A percentile compares a stretch with the other conserved stretches of the same genome.
phyloP scores from a whole-genome alignment of 2,797 vertebrate species.

The Molossus alvarezi region DNA sequence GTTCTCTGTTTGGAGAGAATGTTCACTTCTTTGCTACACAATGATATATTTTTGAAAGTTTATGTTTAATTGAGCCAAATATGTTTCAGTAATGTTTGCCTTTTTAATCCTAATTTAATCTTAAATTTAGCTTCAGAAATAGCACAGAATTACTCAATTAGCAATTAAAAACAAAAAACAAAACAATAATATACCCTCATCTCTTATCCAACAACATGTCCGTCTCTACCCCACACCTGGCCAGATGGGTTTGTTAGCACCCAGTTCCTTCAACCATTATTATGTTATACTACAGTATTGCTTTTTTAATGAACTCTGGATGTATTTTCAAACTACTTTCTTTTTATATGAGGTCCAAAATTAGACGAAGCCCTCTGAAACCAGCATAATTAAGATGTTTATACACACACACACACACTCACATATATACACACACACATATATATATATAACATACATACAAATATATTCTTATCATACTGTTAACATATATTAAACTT shows the following conservation, averaged over 20 bases:
- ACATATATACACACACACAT: too few species aligned
- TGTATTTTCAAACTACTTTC: constrained; percentile 5
- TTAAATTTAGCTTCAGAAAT: not conserved
- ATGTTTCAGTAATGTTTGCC: not conserved
- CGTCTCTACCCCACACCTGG: not conserved
- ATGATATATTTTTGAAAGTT: not conserved
- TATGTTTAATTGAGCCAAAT: not conserved
- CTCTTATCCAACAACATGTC: not conserved
- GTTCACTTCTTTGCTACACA: not conserved
- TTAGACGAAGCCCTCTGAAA: not conserved
- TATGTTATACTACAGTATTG: not conserved
- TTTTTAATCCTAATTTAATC: constrained; percentile 34
- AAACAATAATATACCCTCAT: not conserved
- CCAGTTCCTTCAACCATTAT: not conserved
- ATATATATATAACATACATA: not conserved
- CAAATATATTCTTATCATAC: not conserved
- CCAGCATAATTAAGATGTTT: not conserved
- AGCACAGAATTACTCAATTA: not conserved
- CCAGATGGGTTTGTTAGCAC: not conserved
- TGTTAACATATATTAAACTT: constrained; percentile 3
- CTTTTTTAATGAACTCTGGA: not conserved
- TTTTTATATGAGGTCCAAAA: not conserved
- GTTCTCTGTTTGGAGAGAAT: not conserved
- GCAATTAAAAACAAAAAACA: too few species aligned
- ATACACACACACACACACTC: not conserved